These are phyloP conservation scores for Elymnias hypermnestra DNA, from an alignment of 1,140 invertebrate genomes.

Conservation along the genomic window DNA sequence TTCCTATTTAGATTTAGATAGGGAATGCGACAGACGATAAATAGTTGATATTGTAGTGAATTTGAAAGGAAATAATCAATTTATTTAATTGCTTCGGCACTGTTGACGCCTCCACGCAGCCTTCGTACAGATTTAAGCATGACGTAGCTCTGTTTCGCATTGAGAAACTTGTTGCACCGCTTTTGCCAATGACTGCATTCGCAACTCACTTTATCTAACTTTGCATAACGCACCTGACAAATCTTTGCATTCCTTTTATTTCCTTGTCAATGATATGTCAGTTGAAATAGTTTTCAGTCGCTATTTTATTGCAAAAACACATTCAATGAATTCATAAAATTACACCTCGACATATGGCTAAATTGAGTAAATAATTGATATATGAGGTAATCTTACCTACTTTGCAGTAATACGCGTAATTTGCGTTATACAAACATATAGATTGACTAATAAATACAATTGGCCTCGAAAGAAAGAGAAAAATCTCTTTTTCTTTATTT, in stretches of 20 bases:
- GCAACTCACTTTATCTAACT: conserved; percentile 5
- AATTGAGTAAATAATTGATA: too few species aligned
- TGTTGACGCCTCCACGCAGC: conserved; percentile 60
- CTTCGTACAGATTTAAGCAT: conserved; percentile 66
- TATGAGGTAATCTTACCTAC: too few species aligned
- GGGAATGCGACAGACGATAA: conserved; percentile 24
- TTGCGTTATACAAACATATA: too few species aligned
- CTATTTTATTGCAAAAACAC: too few species aligned
- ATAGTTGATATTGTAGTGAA: conserved; percentile 33
- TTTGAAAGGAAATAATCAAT: conserved; percentile 66
- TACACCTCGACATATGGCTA: too few species aligned
- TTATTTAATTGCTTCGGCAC: conserved; percentile 58
- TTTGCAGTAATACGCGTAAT: too few species aligned
- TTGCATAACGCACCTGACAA: conserved; percentile 7
- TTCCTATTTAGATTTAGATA: conserved; percentile 25
- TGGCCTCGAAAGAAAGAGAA: too few species aligned
- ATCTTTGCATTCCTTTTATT: conserved; percentile 1
- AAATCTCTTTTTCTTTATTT: too few species aligned
- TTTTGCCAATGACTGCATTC: conserved; percentile 56
- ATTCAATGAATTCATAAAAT: too few species aligned
- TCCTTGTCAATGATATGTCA: neutral
- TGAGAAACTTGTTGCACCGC: conserved; percentile 42
- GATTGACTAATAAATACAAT: too few species aligned
- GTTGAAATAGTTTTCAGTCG: too few species aligned
- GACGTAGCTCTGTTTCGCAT: conserved; percentile 49